Percentiles rank a stretch among this genome's conserved stretches.
Evolutionary conservation across 2,113 vertebrate genomes (phyloP).

Genomic region (Austrofundulus limnaeus): DNA sequence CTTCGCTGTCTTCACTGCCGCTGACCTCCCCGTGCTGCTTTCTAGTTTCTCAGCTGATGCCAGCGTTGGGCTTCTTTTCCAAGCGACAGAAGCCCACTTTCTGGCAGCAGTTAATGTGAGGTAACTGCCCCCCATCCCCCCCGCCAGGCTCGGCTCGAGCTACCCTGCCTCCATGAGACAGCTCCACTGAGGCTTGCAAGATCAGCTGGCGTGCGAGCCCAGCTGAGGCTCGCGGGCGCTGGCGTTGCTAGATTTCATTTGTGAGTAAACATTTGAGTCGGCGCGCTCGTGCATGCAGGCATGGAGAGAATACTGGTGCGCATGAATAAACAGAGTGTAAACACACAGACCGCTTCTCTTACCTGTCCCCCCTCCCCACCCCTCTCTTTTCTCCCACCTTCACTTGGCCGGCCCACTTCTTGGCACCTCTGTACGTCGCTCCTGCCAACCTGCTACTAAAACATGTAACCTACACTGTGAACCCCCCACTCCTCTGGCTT

Average conservation of each 20-base stretch:
- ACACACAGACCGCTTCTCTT: slow-evolving; percentile 29
- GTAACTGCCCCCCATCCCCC: slow-evolving; percentile 54
- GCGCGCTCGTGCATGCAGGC: slow-evolving; percentile 55
- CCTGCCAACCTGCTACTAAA: slow-evolving; percentile 67
- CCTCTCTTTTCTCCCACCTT: not conserved
- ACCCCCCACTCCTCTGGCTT: slow-evolving; percentile 2
- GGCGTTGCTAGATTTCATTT: slow-evolving; percentile 78
- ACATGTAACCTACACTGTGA: slow-evolving; percentile 70
- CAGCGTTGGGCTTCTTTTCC: slow-evolving; percentile 44
- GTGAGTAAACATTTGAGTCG: slow-evolving; percentile 74
- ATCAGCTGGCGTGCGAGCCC: slow-evolving; percentile 78
- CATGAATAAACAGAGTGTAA: slow-evolving; percentile 38
- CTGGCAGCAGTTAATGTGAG: slow-evolving; percentile 67
- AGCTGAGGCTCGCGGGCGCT: slow-evolving; percentile 73
- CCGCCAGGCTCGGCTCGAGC: slow-evolving; percentile 64
- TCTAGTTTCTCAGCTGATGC: slow-evolving; percentile 72
- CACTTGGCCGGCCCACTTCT: slow-evolving; percentile 20
- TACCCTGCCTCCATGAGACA: slow-evolving; percentile 76
- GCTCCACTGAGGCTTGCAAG: slow-evolving; percentile 80
- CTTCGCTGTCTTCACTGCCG: slow-evolving; percentile 12
- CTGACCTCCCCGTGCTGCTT: slow-evolving; percentile 67
- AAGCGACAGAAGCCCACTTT: slow-evolving; percentile 46
- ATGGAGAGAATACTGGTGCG: slow-evolving; percentile 34
- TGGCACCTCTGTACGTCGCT: slow-evolving; percentile 46
- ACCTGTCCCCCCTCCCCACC: slow-evolving; percentile 36